A percentile compares a stretch with the other conserved stretches of the same genome.
These are phyloP conservation scores for Pelecanoides urinatrix DNA, from an alignment of 2,113 vertebrate species.

Conservation along the genomic window DNA sequence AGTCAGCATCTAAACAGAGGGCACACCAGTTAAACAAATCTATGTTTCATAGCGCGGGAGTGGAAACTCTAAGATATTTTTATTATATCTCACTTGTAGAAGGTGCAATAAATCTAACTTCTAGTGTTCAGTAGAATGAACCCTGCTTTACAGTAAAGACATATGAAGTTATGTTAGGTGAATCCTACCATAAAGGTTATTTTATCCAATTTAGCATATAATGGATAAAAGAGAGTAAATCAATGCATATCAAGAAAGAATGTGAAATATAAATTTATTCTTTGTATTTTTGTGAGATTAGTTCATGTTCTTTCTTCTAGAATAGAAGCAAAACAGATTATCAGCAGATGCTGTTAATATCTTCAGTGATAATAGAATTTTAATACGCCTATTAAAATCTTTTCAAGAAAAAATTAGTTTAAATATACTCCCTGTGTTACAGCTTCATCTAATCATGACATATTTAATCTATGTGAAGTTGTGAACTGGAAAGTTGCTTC, in stretches of 20 bases:
- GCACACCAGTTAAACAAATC: background rate
- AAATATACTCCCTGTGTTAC: background rate
- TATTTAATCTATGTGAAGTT: background rate
- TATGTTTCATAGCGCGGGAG: background rate
- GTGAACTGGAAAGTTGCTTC: background rate
- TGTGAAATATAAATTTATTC: background rate
- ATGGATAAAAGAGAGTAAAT: background rate
- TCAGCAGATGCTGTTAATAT: background rate
- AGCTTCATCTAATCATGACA: background rate
- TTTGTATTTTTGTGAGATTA: background rate
- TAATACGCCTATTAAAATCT: background rate
- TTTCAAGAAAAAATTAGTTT: background rate
- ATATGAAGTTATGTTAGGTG: background rate
- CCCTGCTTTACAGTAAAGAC: background rate
- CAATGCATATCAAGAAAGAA: background rate
- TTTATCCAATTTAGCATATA: background rate
- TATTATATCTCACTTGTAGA: background rate
- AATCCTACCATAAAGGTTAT: background rate
- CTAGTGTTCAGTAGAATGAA: background rate
- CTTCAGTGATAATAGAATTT: background rate
- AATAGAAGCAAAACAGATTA: background rate
- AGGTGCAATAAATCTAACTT: background rate
- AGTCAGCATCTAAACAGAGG: background rate
- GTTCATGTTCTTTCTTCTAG: background rate
- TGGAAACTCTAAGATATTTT: background rate